Conservation (phyloP, 1,140 invertebrate species). For the Phymorhynchus buccinoides region DNA sequence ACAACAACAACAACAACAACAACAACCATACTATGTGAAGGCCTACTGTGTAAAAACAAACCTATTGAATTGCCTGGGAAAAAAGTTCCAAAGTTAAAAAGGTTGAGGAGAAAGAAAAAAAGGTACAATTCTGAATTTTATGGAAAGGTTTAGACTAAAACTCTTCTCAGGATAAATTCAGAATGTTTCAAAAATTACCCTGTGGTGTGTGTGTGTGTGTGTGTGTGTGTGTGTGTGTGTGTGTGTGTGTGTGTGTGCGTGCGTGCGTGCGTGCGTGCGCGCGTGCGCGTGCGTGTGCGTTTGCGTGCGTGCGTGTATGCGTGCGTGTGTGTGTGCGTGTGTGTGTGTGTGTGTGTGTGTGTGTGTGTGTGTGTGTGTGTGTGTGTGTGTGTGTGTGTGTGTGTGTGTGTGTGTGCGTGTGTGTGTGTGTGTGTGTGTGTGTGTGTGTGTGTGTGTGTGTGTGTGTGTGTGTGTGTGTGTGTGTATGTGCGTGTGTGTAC, state of each 20-base stretch:
- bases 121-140: too few relatives aligned
- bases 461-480: neutral
- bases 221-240: neutral
- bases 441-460: slow-evolving; percentile 5
- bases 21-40: too few relatives aligned
- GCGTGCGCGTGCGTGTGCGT: too few relatives aligned
- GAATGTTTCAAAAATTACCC: too few relatives aligned
- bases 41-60: too few relatives aligned
- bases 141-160: too few relatives aligned
- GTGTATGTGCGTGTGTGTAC: neutral
- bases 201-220: too few relatives aligned
- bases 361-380: neutral
- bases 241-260: neutral
- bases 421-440: neutral
- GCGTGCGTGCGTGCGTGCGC: neutral
- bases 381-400: neutral
- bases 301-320: neutral
- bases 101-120: too few relatives aligned
- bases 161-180: too few relatives aligned
- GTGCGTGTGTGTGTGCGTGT: neutral
- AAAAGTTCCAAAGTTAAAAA: too few relatives aligned
- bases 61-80: too few relatives aligned
- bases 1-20: too few relatives aligned
- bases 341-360: neutral
- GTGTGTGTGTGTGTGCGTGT: neutral